Conservation (phyloP, 2,113 vertebrate species). For the Chaetops frenatus region DNA sequence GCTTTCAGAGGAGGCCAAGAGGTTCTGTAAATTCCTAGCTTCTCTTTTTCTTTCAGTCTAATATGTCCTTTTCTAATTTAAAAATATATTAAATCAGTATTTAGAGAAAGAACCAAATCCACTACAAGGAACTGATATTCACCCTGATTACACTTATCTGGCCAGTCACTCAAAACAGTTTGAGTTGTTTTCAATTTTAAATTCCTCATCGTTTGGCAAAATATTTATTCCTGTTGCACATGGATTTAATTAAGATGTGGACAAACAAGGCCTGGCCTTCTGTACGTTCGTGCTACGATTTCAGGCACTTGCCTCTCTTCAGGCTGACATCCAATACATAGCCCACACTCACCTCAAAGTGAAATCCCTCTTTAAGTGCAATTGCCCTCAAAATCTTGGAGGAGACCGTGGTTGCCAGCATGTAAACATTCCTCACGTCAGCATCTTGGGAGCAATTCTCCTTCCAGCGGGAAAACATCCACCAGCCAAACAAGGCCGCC, state of each 20-base stretch:
- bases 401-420: conserved; percentile 93
- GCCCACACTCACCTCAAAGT: conserved; percentile 81
- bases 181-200: background rate
- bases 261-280: background rate
- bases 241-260: background rate
- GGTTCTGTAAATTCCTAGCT: background rate
- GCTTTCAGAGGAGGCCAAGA: background rate
- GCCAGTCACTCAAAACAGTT: background rate
- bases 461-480: conserved; percentile 91
- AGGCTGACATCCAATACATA: background rate
- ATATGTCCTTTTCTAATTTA: background rate
- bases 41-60: background rate
- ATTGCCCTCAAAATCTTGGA: conserved; percentile 89
- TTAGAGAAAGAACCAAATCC: background rate
- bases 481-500: conserved; percentile 92
- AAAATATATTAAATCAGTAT: background rate
- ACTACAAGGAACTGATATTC: background rate
- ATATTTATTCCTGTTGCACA: background rate
- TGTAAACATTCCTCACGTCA: conserved; percentile 75
- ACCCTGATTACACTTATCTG: background rate
- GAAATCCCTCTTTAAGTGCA: conserved; percentile 84
- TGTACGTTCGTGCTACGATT: background rate
- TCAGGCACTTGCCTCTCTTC: background rate
- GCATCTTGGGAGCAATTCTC: conserved; percentile 60
- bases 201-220: background rate